Evolutionary conservation across 2,888 invertebrate genomes (phyloP).

Genomic region (Seira sanloemensis): DNA sequence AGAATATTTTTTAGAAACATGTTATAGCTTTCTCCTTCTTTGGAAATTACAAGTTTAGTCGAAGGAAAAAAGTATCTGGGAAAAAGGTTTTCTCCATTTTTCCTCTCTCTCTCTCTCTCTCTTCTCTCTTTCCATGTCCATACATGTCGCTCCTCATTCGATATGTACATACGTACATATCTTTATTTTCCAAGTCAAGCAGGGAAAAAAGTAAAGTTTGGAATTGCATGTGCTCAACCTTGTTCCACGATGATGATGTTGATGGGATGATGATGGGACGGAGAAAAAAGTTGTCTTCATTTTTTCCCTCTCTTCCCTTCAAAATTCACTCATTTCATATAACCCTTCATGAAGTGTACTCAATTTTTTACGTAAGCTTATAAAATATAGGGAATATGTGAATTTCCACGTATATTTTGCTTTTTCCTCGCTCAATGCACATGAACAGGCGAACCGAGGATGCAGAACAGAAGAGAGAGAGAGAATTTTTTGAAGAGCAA

Average conservation of each 20-base stretch:
- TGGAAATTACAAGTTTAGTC: not conserved
- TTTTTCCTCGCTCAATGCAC: slow-evolving; percentile 60
- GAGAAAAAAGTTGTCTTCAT: slow-evolving; percentile 62
- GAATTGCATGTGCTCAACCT: slow-evolving; percentile 62
- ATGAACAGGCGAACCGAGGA: slow-evolving; percentile 63
- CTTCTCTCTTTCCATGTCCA: not conserved
- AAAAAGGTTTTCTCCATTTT: not conserved
- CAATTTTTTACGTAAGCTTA: slow-evolving; percentile 15
- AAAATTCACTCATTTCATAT: slow-evolving; percentile 62
- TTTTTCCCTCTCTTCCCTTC: slow-evolving; percentile 33
- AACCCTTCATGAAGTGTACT: not conserved
- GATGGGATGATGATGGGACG: slow-evolving; percentile 31
- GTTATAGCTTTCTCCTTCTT: not conserved
- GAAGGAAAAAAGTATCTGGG: not conserved
- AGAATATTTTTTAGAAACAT: slow-evolving; percentile 47
- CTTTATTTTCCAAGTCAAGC: not conserved
- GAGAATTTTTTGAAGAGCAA: slow-evolving; percentile 31
- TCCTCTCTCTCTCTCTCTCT: not conserved
- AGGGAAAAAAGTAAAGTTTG: slow-evolving; percentile 37
- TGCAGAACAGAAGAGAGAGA: slow-evolving; percentile 60
- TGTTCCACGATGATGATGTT: slow-evolving; percentile 44
- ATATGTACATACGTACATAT: not conserved
- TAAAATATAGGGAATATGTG: slow-evolving; percentile 7
- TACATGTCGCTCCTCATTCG: not conserved
- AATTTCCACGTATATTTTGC: slow-evolving; percentile 37